Percentiles rank a stretch among this genome's conserved stretches.
Evolutionary conservation across 2,797 vertebrate genomes (phyloP).

Genomic region (Cichlasoma orientale): DNA sequence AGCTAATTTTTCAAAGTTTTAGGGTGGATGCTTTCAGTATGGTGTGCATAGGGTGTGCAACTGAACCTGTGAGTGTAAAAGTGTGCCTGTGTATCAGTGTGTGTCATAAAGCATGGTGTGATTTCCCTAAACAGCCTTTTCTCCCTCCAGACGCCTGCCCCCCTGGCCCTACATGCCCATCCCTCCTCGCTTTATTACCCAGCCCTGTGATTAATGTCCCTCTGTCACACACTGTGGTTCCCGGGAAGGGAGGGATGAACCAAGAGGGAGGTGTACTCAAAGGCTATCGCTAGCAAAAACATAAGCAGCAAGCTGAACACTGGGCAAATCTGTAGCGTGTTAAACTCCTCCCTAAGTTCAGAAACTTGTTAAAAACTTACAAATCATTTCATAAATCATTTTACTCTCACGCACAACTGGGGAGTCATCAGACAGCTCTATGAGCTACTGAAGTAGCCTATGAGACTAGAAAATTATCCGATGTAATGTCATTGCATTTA

Average conservation of each 20-base stretch:
- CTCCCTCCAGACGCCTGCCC: constrained; percentile 66
- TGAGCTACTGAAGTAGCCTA: constrained; percentile 5
- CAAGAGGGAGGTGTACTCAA: constrained; percentile 30
- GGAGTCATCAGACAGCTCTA: constrained; percentile 27
- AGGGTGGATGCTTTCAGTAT: constrained; percentile 21
- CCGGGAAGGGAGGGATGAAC: constrained; percentile 30
- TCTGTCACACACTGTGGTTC: constrained; percentile 65
- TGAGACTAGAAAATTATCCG: constrained; percentile 16
- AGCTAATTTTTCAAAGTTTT: constrained; percentile 35
- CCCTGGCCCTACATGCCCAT: constrained; percentile 68
- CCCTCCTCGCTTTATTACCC: constrained; percentile 76
- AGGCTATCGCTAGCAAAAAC: constrained; percentile 24
- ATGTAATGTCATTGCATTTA: constrained; percentile 19
- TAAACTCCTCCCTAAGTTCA: constrained; percentile 6
- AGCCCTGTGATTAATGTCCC: constrained; percentile 79
- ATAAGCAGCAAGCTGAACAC: constrained; percentile 22
- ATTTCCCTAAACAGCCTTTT: constrained; percentile 80
- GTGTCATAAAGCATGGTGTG: constrained; percentile 72
- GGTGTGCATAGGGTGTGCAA: constrained; percentile 34
- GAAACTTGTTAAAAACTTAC: constrained; percentile 21
- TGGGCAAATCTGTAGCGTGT: neutral
- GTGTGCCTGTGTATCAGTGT: constrained; percentile 61
- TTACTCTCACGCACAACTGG: constrained; percentile 29
- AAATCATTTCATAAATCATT: constrained; percentile 29
- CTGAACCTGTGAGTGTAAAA: constrained; percentile 55